Evolutionary conservation across 1,140 invertebrate genomes (phyloP).

Genomic region (Bombus sibiricus): DNA sequence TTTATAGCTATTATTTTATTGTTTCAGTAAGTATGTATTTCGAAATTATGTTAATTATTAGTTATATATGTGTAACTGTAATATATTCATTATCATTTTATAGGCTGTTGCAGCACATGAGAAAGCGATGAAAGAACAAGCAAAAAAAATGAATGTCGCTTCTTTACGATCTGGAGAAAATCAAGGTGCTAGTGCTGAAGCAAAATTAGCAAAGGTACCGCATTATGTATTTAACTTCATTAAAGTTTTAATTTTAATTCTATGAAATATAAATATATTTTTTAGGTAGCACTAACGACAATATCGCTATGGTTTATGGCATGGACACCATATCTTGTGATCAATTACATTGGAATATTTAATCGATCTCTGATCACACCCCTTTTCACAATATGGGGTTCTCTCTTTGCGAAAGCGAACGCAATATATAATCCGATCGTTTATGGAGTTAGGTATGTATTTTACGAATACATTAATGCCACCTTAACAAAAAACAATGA

Average conservation of each 20-base stretch:
- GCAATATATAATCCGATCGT: conserved; percentile 92
- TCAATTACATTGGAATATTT: conserved; percentile 91
- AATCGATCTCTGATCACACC: conserved; percentile 86
- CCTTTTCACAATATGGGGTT: conserved; percentile 90
- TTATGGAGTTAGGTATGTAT: conserved; percentile 88
- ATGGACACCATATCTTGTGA: conserved; percentile 92
- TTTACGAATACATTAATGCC: neutral
- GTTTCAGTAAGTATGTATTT: conserved; percentile 75
- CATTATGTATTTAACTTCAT: neutral
- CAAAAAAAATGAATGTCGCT: conserved; percentile 93
- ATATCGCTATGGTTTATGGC: conserved; percentile 92
- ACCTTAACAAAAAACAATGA: neutral
- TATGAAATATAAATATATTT: neutral
- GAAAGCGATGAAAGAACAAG: conserved; percentile 91
- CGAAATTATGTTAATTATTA: neutral
- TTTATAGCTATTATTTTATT: conserved; percentile 91
- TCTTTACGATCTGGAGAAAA: conserved; percentile 88
- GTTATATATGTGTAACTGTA: neutral
- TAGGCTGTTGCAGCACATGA: conserved; percentile 91
- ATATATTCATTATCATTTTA: neutral
- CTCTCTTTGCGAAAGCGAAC: conserved; percentile 90
- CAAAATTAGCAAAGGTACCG: conserved; percentile 88
- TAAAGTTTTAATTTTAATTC: neutral
- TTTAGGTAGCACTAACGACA: conserved; percentile 89
- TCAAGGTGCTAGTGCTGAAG: conserved; percentile 87